phyloP scores from a whole-genome alignment of 2,797 vertebrate genomes.

The Rallus crepitans region DNA sequence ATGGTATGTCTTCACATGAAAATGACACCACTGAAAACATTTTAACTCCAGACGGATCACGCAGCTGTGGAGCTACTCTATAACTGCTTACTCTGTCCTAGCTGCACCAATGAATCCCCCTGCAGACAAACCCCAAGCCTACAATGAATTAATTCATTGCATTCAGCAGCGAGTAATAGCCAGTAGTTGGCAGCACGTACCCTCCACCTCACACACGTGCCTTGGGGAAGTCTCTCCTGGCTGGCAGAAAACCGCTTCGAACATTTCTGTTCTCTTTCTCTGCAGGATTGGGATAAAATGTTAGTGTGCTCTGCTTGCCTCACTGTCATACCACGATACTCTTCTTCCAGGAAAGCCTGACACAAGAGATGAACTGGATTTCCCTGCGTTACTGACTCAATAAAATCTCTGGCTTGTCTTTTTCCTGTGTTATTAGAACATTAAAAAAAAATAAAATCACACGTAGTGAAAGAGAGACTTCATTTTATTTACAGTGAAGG shows the following conservation, averaged over 20 bases:
- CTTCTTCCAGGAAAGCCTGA: background rate
- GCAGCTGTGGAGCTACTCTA: background rate
- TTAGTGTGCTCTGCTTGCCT: background rate
- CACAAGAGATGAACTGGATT: constrained; percentile 14
- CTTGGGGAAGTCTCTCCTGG: background rate
- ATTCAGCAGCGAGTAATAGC: constrained; percentile 4
- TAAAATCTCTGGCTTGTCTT: background rate
- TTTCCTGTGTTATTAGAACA: background rate
- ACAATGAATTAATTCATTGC: background rate
- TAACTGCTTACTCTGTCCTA: background rate
- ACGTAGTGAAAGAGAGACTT: background rate
- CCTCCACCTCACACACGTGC: constrained; percentile 12
- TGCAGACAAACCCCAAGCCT: background rate
- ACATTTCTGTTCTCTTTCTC: background rate
- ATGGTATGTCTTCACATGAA: background rate
- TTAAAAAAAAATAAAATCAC: constrained; percentile 17
- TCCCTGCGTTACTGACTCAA: background rate
- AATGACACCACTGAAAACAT: background rate
- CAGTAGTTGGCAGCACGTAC: constrained; percentile 61
- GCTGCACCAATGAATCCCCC: background rate
- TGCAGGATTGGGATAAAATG: background rate
- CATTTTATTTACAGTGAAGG: constrained; percentile 51
- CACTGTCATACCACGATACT: background rate
- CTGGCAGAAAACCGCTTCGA: background rate
- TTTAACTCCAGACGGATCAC: background rate